phyloP scores from a whole-genome alignment of 2,888 invertebrate genomes.

The Meteorus cinctellus region DNA sequence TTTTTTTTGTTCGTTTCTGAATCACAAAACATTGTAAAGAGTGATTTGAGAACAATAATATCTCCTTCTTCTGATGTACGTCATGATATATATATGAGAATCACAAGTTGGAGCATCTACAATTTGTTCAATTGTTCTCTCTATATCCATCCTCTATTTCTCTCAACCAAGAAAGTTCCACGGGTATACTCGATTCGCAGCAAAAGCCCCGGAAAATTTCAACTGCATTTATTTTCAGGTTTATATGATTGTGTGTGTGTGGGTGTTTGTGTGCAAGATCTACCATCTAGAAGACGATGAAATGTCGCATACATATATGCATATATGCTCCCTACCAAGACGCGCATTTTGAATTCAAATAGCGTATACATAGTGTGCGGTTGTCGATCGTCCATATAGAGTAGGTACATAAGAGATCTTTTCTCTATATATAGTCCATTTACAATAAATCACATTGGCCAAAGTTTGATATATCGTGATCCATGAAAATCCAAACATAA shows the following conservation, averaged over 20 bases:
- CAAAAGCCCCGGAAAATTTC: constrained; percentile 5
- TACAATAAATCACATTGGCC: constrained; percentile 24
- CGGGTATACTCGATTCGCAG: neutral
- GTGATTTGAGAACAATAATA: no score
- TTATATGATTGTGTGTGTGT: neutral
- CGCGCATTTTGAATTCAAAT: constrained; percentile 37
- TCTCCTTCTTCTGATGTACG: no score
- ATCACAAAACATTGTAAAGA: no score
- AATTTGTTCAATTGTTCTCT: neutral
- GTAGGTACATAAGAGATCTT: constrained; percentile 21
- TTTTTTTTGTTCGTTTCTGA: no score
- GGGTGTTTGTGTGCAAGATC: neutral
- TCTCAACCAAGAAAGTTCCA: neutral
- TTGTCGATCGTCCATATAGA: constrained; percentile 37
- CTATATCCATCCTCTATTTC: neutral
- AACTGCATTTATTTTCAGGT: neutral
- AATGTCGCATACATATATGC: neutral
- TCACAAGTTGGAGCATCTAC: neutral
- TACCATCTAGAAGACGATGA: neutral
- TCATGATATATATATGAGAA: neutral
- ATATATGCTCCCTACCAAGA: constrained; percentile 15
- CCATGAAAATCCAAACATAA: neutral
- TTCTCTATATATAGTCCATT: neutral
- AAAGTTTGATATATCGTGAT: neutral
- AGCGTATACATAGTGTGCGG: constrained; percentile 23